phyloP scores from a whole-genome alignment of 1,140 invertebrate genomes.

The Drosophila repletoides region DNA sequence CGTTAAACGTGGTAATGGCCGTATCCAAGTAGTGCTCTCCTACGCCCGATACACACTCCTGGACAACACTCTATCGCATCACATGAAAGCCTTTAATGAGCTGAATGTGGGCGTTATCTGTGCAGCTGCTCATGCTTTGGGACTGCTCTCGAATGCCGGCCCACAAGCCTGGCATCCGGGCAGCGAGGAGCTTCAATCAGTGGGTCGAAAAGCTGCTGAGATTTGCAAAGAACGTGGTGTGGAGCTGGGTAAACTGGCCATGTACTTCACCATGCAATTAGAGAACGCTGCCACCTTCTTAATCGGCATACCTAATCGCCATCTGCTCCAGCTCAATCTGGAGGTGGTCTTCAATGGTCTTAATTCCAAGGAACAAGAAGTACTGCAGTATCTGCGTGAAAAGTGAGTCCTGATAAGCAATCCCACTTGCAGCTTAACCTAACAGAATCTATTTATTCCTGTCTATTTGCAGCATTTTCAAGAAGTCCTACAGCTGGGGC shows the following conservation, averaged over 20 bases:
- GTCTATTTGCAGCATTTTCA: too few species aligned
- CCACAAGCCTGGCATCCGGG: conserved; percentile 93
- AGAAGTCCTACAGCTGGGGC: too few species aligned
- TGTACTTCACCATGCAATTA: conserved; percentile 86
- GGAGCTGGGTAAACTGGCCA: conserved; percentile 88
- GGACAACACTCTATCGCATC: conserved; percentile 89
- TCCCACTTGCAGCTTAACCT: too few species aligned
- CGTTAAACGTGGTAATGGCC: conserved; percentile 84
- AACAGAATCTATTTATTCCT: too few species aligned
- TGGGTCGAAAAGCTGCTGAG: conserved; percentile 85
- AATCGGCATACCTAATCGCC: conserved; percentile 87
- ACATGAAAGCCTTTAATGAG: conserved; percentile 88
- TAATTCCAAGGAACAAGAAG: conserved; percentile 84
- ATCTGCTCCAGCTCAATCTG: conserved; percentile 86
- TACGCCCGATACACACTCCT: conserved; percentile 92
- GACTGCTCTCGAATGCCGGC: conserved; percentile 90
- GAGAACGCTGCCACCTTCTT: conserved; percentile 86
- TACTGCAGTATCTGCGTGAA: conserved; percentile 85
- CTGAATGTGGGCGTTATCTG: conserved; percentile 92
- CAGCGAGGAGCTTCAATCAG: conserved; percentile 85
- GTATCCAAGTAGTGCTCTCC: conserved; percentile 88
- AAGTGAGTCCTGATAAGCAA: too few species aligned
- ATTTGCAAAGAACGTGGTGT: conserved; percentile 87
- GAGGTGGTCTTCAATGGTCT: conserved; percentile 85
- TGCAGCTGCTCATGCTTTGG: conserved; percentile 91